Evolutionary conservation across 2,113 vertebrate species (phyloP), one percentile per base, ranked within the genome.

Genomic region (Myiopsitta monachus): DNA sequence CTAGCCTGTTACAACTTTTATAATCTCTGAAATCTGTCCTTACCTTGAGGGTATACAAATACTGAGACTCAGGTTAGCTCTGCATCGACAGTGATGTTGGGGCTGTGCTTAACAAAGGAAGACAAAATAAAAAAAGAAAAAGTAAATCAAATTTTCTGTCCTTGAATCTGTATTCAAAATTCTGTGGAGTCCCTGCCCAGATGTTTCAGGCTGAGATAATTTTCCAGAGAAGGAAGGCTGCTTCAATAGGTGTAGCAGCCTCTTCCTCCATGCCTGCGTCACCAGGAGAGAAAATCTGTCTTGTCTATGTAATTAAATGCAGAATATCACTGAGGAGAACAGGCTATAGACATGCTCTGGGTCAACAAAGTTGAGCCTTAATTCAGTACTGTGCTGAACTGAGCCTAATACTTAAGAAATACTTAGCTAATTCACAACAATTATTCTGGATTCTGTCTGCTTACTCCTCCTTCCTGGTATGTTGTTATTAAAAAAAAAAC

Each of bases 21-120:
- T 52, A 3, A 1, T 28, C 41, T 87, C 57, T 88, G 77, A 80
- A 89, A 51, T 76, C 36, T 69, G 66, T 83, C 38, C 33, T 80
- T 91, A 59, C 80, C 87, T 95, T 85, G 63, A 88, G 54, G 9
- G 76, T 87, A 79, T 69, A n/a, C 11, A 73, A 74, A 79, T 62
- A 21, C 36, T 72, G 67, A 57, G 21, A 19, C 19, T 76, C 49
- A 22, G 39, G 11, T 67, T 79, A 82, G 63, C 52, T 66, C 54
- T 59, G 44, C 0, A 0, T 22, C 63, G 62, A 62, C 3, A 15
- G 3, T 31, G 63, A 41, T 73, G 57, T 9, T 2, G 3, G 19
- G 27, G 15, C 17, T 59, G 17, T 61, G 38, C 16, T 49, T 62
- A 57, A 84, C 39, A 64, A 62, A 39, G 4, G 18, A 72, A 49